phyloP scores from a whole-genome alignment of 1,140 invertebrate species.

The Rhyzopertha dominica region DNA sequence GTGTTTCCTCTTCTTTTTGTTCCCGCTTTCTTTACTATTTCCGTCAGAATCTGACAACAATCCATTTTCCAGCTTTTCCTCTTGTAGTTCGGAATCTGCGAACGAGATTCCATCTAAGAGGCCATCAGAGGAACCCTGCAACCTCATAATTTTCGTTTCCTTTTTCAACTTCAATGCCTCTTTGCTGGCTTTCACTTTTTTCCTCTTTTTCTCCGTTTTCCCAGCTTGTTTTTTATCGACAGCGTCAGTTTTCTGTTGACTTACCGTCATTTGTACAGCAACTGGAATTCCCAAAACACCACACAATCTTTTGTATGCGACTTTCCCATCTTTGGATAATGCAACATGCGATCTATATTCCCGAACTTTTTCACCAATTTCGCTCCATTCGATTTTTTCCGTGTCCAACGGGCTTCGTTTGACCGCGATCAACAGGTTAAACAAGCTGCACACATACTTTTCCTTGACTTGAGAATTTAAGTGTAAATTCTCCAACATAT shows the following conservation, averaged over 20 bases:
- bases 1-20: constrained; percentile 11
- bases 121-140: constrained; percentile 44
- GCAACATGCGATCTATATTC: constrained; percentile 39
- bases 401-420: constrained; percentile 40
- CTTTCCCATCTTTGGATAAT: constrained; percentile 46
- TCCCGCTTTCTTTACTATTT: constrained; percentile 2
- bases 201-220: constrained; percentile 37
- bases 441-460: constrained; percentile 47
- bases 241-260: constrained; percentile 26
- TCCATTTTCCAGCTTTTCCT: constrained; percentile 2
- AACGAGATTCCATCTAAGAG: constrained; percentile 34
- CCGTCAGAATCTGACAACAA: too few species aligned
- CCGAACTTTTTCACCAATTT: constrained; percentile 38
- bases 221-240: constrained; percentile 30
- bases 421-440: constrained; percentile 43
- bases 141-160: constrained; percentile 44
- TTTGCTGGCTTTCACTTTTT: constrained; percentile 39
- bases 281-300: constrained; percentile 39
- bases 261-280: constrained; percentile 31
- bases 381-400: constrained; percentile 42
- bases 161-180: constrained; percentile 48
- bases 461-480: constrained; percentile 36
- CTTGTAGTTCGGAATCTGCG: constrained; percentile 10
- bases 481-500: constrained; percentile 39
- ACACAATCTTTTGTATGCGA: constrained; percentile 48